A percentile compares a stretch with the other conserved stretches of the same genome.
phyloP scores from a whole-genome alignment of 2,113 vertebrate genomes.

The Mormyrus lacerda region DNA sequence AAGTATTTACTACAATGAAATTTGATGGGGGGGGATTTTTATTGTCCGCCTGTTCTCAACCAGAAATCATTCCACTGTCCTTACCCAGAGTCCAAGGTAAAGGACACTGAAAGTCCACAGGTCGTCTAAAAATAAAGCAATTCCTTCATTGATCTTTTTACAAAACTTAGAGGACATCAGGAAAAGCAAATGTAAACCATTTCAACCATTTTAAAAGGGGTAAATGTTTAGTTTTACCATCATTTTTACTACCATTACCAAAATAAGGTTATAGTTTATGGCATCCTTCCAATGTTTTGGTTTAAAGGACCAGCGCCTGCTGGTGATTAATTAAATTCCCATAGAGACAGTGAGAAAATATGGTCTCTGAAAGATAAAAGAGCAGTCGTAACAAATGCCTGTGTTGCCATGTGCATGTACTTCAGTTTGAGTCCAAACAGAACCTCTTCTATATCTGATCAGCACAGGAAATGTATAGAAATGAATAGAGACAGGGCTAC shows the following conservation, averaged over 20 bases:
- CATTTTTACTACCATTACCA: background rate
- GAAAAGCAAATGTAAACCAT: background rate
- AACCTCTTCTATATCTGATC: background rate
- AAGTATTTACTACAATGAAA: background rate
- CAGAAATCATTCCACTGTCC: background rate
- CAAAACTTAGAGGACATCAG: background rate
- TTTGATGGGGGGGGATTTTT: background rate
- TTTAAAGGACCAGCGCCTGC: background rate
- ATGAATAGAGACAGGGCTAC: background rate
- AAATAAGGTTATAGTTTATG: background rate
- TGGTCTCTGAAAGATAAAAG: background rate
- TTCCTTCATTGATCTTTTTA: background rate
- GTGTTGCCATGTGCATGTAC: background rate
- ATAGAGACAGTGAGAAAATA: background rate
- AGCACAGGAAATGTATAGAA: background rate
- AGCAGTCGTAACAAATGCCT: background rate
- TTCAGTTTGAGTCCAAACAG: slow-evolving; percentile 10
- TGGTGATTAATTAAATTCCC: background rate
- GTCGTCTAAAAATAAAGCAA: background rate
- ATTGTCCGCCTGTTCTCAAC: background rate
- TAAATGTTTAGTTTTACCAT: background rate
- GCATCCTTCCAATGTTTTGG: background rate
- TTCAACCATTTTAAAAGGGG: background rate
- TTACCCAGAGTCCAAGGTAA: background rate
- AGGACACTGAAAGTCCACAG: background rate